Evolutionary conservation across 1,140 invertebrate genomes (phyloP).

Genomic region (Phymastichus coffea): DNA sequence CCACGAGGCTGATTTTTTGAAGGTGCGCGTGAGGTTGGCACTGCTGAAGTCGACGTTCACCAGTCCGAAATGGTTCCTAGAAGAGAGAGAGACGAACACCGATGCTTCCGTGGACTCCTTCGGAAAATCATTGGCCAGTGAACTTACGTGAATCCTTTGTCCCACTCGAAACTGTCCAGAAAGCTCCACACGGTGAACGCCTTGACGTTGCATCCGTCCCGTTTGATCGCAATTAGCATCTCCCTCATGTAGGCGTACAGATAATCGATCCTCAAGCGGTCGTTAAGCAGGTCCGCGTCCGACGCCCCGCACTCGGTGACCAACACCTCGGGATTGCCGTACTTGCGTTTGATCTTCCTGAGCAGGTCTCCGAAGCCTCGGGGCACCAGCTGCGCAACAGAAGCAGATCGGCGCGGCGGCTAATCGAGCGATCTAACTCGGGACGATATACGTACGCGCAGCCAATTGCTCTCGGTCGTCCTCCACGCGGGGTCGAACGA

Average conservation of each 20-base stretch:
- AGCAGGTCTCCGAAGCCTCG: conserved; percentile 69
- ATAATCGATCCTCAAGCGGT: conserved; percentile 46
- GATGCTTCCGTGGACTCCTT: neutral
- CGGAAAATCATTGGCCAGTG: neutral
- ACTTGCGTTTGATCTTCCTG: conserved; percentile 68
- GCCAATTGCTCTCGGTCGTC: conserved; percentile 37
- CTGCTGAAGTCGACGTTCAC: conserved; percentile 74
- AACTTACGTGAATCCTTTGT: conserved; percentile 63
- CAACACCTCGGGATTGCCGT: conserved; percentile 67
- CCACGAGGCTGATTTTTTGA: conserved; percentile 69
- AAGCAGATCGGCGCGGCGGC: too few species aligned
- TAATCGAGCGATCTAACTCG: too few species aligned
- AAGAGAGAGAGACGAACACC: conserved; percentile 25
- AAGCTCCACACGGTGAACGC: conserved; percentile 75
- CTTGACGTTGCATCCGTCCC: conserved; percentile 65
- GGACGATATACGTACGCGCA: conserved; percentile 51
- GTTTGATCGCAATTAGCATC: conserved; percentile 65
- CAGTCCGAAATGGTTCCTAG: conserved; percentile 70
- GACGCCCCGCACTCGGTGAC: conserved; percentile 73
- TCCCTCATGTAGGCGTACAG: conserved; percentile 64
- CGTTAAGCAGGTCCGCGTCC: conserved; percentile 28
- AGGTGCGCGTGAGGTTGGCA: conserved; percentile 63
- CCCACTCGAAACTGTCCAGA: conserved; percentile 82
- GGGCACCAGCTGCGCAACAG: conserved; percentile 59
- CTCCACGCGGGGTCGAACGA: conserved; percentile 37